Percentiles rank a stretch among this genome's conserved stretches.
These are phyloP conservation scores for Athalia circularis DNA, from an alignment of 2,888 invertebrate species.

Conservation along the genomic window DNA sequence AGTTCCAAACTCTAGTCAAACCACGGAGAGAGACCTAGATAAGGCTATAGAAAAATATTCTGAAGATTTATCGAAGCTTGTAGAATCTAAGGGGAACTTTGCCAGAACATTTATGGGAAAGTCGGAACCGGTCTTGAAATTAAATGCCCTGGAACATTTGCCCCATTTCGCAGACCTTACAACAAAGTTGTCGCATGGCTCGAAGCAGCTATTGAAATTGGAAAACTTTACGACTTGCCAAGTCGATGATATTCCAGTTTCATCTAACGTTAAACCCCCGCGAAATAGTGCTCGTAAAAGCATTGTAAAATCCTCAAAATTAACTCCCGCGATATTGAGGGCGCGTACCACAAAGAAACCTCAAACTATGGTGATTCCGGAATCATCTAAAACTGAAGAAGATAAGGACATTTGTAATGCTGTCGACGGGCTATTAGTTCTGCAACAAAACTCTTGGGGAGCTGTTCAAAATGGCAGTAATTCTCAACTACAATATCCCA, in stretches of 20 bases:
- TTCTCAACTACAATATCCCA: not conserved
- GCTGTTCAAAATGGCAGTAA: conserved; percentile 45
- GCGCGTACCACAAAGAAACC: conserved; percentile 26
- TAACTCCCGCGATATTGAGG: conserved; percentile 57
- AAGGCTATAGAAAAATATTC: conserved; percentile 17
- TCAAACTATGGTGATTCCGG: not conserved
- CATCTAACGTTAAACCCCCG: not conserved
- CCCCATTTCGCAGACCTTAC: not conserved
- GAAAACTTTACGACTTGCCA: not conserved
- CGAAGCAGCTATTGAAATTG: not conserved
- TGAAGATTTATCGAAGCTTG: conserved; percentile 20
- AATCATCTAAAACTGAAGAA: conserved; percentile 37
- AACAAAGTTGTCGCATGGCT: not conserved
- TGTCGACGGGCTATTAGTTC: conserved; percentile 56
- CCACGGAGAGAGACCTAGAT: conserved; percentile 24
- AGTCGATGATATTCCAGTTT: not conserved
- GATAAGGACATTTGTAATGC: conserved; percentile 55
- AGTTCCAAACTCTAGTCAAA: conserved; percentile 24
- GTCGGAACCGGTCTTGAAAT: not conserved
- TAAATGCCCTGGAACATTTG: not conserved
- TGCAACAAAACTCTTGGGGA: conserved; percentile 55
- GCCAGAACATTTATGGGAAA: not conserved
- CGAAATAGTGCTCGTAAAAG: conserved; percentile 53
- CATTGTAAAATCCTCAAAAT: conserved; percentile 61
- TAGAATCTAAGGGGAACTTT: conserved; percentile 5